phyloP scores from a whole-genome alignment of 2,888 invertebrate genomes.

The Leucoma salicis region DNA sequence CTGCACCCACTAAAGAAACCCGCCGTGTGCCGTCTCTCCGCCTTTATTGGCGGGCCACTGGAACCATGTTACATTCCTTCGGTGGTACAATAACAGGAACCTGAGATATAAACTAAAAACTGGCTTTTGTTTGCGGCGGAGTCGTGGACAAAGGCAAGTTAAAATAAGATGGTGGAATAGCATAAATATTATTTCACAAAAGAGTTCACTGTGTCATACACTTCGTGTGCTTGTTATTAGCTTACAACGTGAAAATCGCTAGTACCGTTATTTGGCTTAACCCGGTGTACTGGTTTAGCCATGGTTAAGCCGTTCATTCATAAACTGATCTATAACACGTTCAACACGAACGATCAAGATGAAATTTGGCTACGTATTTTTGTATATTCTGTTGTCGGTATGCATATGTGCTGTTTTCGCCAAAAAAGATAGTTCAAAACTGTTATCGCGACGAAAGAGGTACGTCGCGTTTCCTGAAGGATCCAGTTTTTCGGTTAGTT shows the following conservation, averaged over 20 bases:
- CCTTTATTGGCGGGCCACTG: too few species aligned
- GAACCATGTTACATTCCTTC: too few species aligned
- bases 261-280: constrained; percentile 23
- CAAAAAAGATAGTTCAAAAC: constrained; percentile 8
- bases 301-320: too few species aligned
- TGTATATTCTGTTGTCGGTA: constrained; percentile 13
- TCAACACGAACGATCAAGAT: constrained; percentile 16
- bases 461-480: constrained; percentile 88
- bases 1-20: too few species aligned
- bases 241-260: constrained; percentile 19
- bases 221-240: constrained; percentile 22
- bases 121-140: too few species aligned
- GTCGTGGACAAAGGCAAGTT: too few species aligned
- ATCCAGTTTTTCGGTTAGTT: constrained; percentile 86
- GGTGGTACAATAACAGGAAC: too few species aligned
- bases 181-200: neutral
- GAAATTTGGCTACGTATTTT: constrained; percentile 9
- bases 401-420: constrained; percentile 10
- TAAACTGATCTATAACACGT: constrained; percentile 4
- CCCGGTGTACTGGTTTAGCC: constrained; percentile 16
- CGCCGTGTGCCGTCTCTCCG: too few species aligned
- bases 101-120: too few species aligned
- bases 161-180: neutral
- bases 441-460: constrained; percentile 82
- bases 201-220: constrained; percentile 26